phyloP scores from a whole-genome alignment of 2,888 invertebrate species.

The Drosophila algonquin region DNA sequence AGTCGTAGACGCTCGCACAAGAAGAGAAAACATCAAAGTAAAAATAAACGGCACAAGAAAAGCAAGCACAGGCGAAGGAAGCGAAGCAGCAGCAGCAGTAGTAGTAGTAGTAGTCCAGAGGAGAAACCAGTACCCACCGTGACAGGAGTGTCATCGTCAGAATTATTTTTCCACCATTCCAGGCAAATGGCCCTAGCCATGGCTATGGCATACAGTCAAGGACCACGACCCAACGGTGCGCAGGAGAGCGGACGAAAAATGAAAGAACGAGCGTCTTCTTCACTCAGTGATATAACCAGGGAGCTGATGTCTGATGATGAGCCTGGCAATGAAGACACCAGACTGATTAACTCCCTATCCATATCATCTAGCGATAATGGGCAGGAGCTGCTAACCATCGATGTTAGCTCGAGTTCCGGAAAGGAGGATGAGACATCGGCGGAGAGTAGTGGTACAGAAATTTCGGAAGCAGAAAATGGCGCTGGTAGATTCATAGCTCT shows the following conservation, averaged over 20 bases:
- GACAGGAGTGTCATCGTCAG: conserved; percentile 7
- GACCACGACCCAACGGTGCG: conserved; percentile 22
- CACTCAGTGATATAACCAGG: conserved; percentile 50
- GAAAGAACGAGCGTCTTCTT: conserved; percentile 19
- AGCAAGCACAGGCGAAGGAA: conserved; percentile 6
- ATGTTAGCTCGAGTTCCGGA: conserved; percentile 60
- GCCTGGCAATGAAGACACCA: background rate
- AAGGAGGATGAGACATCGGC: conserved; percentile 11
- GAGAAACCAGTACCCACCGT: background rate
- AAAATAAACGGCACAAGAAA: conserved; percentile 28
- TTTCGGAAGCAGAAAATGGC: conserved; percentile 3
- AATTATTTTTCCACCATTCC: conserved; percentile 27
- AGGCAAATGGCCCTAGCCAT: conserved; percentile 52
- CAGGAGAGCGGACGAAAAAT: background rate
- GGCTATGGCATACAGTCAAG: conserved; percentile 66
- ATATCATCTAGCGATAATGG: conserved; percentile 48
- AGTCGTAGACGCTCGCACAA: conserved; percentile 25
- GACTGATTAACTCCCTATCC: conserved; percentile 11
- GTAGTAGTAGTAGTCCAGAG: background rate
- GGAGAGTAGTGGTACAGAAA: conserved; percentile 15
- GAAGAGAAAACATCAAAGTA: conserved; percentile 42
- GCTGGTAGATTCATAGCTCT: conserved; percentile 47
- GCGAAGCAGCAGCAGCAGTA: conserved; percentile 13
- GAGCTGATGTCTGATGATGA: conserved; percentile 66
- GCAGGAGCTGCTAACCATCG: conserved; percentile 62